These are phyloP conservation scores for Austrolebias charrua DNA, from an alignment of 2,797 vertebrate species.

Conservation along the genomic window DNA sequence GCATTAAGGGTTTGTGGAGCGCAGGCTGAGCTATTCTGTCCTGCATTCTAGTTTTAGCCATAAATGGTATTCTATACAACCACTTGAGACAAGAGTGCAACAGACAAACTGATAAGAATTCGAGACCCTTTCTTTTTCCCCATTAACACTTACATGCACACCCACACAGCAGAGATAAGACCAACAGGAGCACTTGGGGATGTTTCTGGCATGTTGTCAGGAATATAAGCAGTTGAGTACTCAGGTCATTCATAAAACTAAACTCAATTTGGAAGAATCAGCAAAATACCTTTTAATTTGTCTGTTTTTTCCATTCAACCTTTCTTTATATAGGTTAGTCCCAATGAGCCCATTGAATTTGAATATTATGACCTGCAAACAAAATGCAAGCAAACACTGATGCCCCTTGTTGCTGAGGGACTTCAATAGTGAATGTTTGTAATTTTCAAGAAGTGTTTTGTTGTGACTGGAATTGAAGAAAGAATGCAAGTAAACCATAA, in stretches of 20 bases:
- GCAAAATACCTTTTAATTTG: no score
- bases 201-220: conserved; percentile 49
- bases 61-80: conserved; percentile 68
- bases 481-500: no score
- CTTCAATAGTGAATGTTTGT: no score
- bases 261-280: no score
- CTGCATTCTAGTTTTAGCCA: conserved; percentile 48
- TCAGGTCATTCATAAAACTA: conserved; percentile 28
- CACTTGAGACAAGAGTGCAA: conserved; percentile 71
- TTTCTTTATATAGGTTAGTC: no score
- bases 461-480: no score
- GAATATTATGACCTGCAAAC: no score
- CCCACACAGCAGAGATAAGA: conserved; percentile 54
- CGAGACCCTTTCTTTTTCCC: conserved; percentile 37
- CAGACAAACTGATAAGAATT: conserved; percentile 72
- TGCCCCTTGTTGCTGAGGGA: no score
- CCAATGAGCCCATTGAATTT: no score
- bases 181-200: conserved; percentile 38
- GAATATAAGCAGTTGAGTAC: conserved; percentile 53
- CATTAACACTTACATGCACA: conserved; percentile 14
- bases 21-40: conserved; percentile 16
- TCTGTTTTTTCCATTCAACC: no score
- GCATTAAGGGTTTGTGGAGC: conserved; percentile 70
- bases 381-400: no score
- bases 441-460: no score